A percentile compares a stretch with the other conserved stretches of the same genome.
Evolutionary conservation across 2,888 invertebrate species (phyloP).

Genomic region (Latheticus oryzae): DNA sequence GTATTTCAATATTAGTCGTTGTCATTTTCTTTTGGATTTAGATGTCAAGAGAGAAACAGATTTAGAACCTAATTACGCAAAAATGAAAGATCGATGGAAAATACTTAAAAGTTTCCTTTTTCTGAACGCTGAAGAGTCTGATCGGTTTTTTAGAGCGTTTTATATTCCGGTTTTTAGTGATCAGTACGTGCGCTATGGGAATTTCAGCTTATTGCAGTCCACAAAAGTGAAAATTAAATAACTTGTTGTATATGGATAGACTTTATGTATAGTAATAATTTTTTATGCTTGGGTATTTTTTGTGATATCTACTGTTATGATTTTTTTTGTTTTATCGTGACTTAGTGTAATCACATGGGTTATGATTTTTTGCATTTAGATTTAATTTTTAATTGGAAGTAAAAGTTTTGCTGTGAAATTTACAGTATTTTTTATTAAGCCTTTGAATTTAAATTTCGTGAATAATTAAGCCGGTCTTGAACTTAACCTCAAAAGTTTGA

Average conservation of each 20-base stretch:
- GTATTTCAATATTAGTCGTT: slow-evolving; percentile 79
- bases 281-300: slow-evolving; percentile 10
- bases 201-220: slow-evolving; percentile 76
- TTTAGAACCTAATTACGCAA: slow-evolving; percentile 83
- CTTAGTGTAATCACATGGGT: slow-evolving; percentile 12
- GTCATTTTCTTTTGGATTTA: slow-evolving; percentile 89
- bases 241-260: too few relatives aligned
- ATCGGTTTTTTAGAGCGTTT: slow-evolving; percentile 84
- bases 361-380: too few relatives aligned
- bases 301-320: slow-evolving; percentile 8
- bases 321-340: slow-evolving; percentile 19
- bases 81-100: slow-evolving; percentile 76
- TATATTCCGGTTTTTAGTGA: slow-evolving; percentile 84
- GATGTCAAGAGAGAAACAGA: slow-evolving; percentile 76
- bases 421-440: too few relatives aligned
- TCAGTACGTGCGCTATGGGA: slow-evolving; percentile 75
- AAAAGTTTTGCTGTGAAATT: too few relatives aligned
- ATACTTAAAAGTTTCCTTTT: slow-evolving; percentile 78
- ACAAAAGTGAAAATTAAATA: slow-evolving; percentile 55
- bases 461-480: too few relatives aligned
- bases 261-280: slow-evolving; percentile 3
- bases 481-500: too few relatives aligned
- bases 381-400: too few relatives aligned
- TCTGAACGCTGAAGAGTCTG: slow-evolving; percentile 80
- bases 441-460: too few relatives aligned